phyloP scores from a whole-genome alignment of 2,888 invertebrate species.

The Netelia melanura region DNA sequence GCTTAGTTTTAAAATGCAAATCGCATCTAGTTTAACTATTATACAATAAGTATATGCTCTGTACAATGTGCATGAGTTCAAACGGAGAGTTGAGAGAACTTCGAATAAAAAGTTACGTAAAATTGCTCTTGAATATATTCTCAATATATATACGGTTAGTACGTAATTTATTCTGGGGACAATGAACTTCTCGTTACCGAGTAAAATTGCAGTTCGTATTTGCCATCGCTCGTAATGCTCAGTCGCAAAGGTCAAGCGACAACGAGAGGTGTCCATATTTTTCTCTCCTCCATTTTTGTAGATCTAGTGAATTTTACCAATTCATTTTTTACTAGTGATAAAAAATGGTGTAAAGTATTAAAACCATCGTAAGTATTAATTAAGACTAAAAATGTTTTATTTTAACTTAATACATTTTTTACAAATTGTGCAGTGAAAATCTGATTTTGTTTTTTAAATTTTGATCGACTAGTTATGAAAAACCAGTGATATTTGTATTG shows the following conservation, averaged over 20 bases:
- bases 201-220: conserved; percentile 2
- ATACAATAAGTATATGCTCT: neutral
- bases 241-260: neutral
- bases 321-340: too few relatives aligned
- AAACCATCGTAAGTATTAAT: too few relatives aligned
- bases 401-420: too few relatives aligned
- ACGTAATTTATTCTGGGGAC: neutral
- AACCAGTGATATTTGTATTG: too few relatives aligned
- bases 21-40: too few relatives aligned
- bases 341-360: too few relatives aligned
- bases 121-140: conserved; percentile 5
- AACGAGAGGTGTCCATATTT: neutral
- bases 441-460: too few relatives aligned
- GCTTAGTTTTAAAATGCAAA: too few relatives aligned
- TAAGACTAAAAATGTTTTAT: too few relatives aligned
- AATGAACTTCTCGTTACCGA: conserved; percentile 3
- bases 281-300: neutral
- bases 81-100: neutral
- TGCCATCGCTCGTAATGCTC: neutral
- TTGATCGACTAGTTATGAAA: too few relatives aligned
- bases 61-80: neutral
- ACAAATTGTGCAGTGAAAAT: too few relatives aligned
- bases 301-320: neutral
- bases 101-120: conserved; percentile 13
- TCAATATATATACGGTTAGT: neutral